Evolutionary conservation across 2,888 invertebrate species (phyloP), one percentile per base, ranked within the genome.

Genomic region (Coenonympha arcania): DNA sequence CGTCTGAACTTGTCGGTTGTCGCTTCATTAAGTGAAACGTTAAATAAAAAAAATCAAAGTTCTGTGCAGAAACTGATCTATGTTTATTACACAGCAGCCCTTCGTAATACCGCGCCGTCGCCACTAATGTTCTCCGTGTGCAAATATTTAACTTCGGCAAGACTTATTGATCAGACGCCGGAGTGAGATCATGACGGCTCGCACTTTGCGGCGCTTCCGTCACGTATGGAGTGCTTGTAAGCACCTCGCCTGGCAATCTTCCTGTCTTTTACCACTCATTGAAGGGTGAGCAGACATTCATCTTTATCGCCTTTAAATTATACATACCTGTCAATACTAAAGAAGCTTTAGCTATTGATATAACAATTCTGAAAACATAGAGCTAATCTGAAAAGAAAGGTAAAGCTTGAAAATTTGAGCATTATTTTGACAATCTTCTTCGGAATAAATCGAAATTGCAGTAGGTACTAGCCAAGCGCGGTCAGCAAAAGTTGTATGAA

Each of bases 81-180:
- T 45, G 41, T 9, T 41, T 44, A 41, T 37, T 40, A 48, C 44
- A 41, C 49, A 47, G 41, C 46, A 48, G 41, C 63, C 68, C 59
- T 60, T 69, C 70, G 68, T 70, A 71, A 68, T 37, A 65, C 65
- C 58, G 70, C 58, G 53, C 60, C 66, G 56, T 59, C 64, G 49
- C 31, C 68, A 62, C 79, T 82, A 81, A 82, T 81, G 81, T 77
- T 70, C 73, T 64, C 55, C 68, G 71, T 76, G 83, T 75, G 82
- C 79, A 83, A 84, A 85, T 83, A 83, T 85, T 85, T 78, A 80
- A 77, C 68, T 66, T 71, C 63, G 68, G 59, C 69, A 72, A 77
- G 77, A 73, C 77, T 71, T 81, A 85, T 85, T 77, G 84, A 85
- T 85, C 83, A 76, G 63, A 62, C 83, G 84, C 81, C 76, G 66